Conservation (phyloP, 2,888 invertebrate genomes). For the Pterostichus madidus region DNA sequence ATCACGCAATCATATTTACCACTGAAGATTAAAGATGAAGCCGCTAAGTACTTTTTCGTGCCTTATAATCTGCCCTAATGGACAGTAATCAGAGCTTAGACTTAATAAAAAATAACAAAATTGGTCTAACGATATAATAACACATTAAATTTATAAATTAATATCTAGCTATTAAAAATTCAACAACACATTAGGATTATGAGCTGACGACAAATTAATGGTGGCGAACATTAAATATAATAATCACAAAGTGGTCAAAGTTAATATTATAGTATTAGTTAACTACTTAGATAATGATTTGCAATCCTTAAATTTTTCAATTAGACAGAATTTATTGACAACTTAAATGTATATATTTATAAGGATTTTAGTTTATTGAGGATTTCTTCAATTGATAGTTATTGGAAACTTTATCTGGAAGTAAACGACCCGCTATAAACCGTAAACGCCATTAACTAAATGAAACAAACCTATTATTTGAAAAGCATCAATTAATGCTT, state of each 20-base stretch:
- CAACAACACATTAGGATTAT: slow-evolving; percentile 1
- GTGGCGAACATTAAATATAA: slow-evolving; percentile 1
- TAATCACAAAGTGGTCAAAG: neutral
- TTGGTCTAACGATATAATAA: slow-evolving; percentile 23
- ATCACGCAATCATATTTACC: slow-evolving; percentile 34
- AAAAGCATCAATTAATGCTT: too few relatives aligned
- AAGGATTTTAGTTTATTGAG: too few relatives aligned
- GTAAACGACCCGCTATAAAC: too few relatives aligned
- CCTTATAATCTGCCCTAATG: slow-evolving; percentile 32
- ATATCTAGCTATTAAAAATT: slow-evolving; percentile 25
- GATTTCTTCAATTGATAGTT: too few relatives aligned
- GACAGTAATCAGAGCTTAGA: slow-evolving; percentile 9
- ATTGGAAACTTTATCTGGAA: too few relatives aligned
- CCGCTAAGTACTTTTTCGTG: slow-evolving; percentile 38
- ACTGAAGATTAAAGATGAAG: slow-evolving; percentile 37
- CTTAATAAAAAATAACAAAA: slow-evolving; percentile 8
- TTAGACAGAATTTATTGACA: too few relatives aligned
- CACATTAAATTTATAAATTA: slow-evolving; percentile 30
- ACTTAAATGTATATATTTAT: too few relatives aligned
- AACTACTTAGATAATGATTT: too few relatives aligned
- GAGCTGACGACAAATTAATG: neutral
- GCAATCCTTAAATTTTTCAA: too few relatives aligned
- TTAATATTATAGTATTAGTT: too few relatives aligned
- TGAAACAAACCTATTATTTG: too few relatives aligned
- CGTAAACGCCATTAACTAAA: too few relatives aligned